Evolutionary conservation across 2,888 invertebrate genomes (phyloP).

Genomic region (Steromphala cineraria): DNA sequence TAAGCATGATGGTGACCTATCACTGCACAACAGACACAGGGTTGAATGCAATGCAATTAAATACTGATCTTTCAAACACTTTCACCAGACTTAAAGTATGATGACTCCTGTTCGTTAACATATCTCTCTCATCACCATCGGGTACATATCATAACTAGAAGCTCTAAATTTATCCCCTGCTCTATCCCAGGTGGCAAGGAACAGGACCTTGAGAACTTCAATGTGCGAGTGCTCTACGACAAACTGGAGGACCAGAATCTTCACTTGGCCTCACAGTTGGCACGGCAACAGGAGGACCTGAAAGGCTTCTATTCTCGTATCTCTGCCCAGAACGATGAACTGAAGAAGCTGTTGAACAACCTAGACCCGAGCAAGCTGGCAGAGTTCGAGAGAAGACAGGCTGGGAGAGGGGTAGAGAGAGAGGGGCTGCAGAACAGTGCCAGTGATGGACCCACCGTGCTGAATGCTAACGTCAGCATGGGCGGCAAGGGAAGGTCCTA

Average conservation of each 20-base stretch:
- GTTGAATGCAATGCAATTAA: too few species aligned
- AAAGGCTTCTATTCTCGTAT: conserved; percentile 68
- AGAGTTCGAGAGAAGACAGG: conserved; percentile 54
- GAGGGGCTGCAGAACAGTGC: conserved; percentile 52
- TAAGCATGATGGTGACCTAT: too few species aligned
- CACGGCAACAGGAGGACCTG: conserved; percentile 70
- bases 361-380: conserved; percentile 66
- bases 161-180: too few species aligned
- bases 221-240: conserved; percentile 71
- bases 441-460: conserved; percentile 49
- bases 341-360: conserved; percentile 63
- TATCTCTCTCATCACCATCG: too few species aligned
- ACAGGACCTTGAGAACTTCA: conserved; percentile 70
- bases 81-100: too few species aligned
- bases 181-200: not conserved
- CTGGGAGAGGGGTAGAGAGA: conserved; percentile 35
- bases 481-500: conserved; percentile 44
- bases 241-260: conserved; percentile 74
- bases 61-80: too few species aligned
- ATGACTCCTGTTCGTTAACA: too few species aligned
- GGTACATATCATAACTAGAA: too few species aligned
- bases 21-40: too few species aligned
- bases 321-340: conserved; percentile 66
- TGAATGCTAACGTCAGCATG: conserved; percentile 51
- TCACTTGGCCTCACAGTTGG: conserved; percentile 72